Conservation (phyloP, 2,888 invertebrate species). For the Lasioglossum figueresi region DNA sequence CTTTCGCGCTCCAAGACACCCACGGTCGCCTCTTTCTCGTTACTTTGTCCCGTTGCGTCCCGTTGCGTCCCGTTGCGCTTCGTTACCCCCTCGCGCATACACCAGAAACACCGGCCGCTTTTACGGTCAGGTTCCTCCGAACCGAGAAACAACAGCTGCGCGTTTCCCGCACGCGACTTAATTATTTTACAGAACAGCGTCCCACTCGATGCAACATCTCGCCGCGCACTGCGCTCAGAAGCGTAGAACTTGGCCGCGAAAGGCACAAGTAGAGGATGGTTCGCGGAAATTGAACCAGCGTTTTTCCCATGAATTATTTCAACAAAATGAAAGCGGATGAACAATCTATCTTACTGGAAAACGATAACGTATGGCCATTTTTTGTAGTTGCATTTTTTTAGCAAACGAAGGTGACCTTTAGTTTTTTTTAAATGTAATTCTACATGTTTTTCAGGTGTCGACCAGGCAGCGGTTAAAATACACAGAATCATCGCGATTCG, state of each 20-base stretch:
- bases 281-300: too few species aligned
- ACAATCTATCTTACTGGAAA: too few species aligned
- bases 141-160: constrained; percentile 10
- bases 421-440: too few species aligned
- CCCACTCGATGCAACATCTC: not conserved
- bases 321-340: too few species aligned
- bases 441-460: not conserved
- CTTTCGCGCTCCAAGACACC: constrained; percentile 22
- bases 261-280: too few species aligned
- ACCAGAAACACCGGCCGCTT: constrained; percentile 41
- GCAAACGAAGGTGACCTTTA: too few species aligned
- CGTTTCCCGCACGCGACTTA: constrained; percentile 23
- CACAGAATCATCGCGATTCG: constrained; percentile 31
- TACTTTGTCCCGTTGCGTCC: constrained; percentile 52
- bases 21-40: constrained; percentile 44
- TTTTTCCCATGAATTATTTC: too few species aligned
- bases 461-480: constrained; percentile 19
- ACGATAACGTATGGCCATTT: too few species aligned
- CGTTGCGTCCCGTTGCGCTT: constrained; percentile 51
- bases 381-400: too few species aligned
- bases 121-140: constrained; percentile 34
- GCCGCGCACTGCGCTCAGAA: not conserved
- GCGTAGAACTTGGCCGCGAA: not conserved
- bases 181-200: constrained; percentile 18
- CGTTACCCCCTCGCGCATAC: constrained; percentile 33